Evolutionary conservation across 2,797 vertebrate genomes (phyloP).

Genomic region (Yasuhikotakia modesta): DNA sequence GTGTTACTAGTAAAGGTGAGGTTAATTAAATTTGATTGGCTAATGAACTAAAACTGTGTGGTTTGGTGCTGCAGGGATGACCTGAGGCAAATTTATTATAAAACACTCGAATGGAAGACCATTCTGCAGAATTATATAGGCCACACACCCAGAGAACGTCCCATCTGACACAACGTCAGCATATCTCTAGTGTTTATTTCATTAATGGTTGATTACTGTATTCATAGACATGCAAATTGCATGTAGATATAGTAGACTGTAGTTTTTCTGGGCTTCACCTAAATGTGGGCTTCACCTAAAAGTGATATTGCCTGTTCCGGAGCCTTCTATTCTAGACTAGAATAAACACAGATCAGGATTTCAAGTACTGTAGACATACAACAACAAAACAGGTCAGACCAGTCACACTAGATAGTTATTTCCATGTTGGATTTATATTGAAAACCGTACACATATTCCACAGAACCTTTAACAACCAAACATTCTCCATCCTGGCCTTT

Average conservation of each 20-base stretch:
- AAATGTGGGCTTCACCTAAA: background rate
- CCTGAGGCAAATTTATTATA: constrained; percentile 82
- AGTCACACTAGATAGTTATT: background rate
- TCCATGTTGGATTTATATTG: background rate
- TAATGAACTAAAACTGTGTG: constrained; percentile 41
- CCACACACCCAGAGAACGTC: constrained; percentile 50
- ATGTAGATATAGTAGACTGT: background rate
- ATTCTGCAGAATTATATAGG: constrained; percentile 63
- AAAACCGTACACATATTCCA: background rate
- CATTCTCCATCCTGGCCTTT: background rate
- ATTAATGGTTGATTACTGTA: too few species aligned
- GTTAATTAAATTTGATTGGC: constrained; percentile 34
- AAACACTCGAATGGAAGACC: constrained; percentile 82
- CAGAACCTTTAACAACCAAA: background rate
- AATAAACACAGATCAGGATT: background rate
- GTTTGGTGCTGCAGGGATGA: constrained; percentile 72
- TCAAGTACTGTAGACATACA: background rate
- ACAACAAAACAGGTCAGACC: constrained; percentile 14
- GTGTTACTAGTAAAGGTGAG: background rate
- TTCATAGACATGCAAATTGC: too few species aligned
- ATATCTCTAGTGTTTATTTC: background rate
- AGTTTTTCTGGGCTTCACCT: background rate
- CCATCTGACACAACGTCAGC: constrained; percentile 46
- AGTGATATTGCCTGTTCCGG: background rate
- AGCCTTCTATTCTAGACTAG: background rate